phyloP scores from a whole-genome alignment of 2,113 vertebrate genomes.

The Esox niger region DNA sequence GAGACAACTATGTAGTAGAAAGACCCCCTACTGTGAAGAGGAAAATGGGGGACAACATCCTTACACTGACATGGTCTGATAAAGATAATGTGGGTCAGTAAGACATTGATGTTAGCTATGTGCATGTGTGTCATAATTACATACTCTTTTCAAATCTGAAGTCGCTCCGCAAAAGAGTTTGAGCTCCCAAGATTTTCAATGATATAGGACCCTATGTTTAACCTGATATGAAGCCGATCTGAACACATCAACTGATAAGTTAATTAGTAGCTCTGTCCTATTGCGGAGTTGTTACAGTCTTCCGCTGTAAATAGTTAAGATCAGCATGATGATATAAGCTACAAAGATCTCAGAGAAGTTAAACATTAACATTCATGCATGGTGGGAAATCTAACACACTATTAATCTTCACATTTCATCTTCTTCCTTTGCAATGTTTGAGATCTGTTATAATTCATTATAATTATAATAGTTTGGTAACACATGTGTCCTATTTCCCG shows the following conservation, averaged over 20 bases:
- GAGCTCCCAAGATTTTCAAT: not conserved
- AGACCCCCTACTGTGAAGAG: not conserved
- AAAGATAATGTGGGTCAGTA: not conserved
- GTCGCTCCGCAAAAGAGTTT: not conserved
- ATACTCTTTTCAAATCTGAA: slow-evolving; percentile 1
- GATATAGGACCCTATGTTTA: not conserved
- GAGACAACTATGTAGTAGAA: not conserved
- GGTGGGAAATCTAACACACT: too few relatives aligned
- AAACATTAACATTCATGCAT: too few relatives aligned
- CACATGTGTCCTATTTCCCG: not conserved
- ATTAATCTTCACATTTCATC: too few relatives aligned
- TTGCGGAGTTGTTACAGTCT: too few relatives aligned
- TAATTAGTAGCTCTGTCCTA: not conserved
- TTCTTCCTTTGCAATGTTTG: too few relatives aligned
- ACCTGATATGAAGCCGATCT: not conserved
- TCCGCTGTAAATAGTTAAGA: too few relatives aligned
- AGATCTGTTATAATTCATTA: too few relatives aligned
- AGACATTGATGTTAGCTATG: not conserved
- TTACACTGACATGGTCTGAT: slow-evolving; percentile 10
- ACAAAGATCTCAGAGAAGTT: too few relatives aligned
- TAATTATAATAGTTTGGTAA: not conserved
- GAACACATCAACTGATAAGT: not conserved
- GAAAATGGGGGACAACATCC: slow-evolving; percentile 8
- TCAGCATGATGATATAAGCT: too few relatives aligned
- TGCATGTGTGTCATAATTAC: not conserved